Percentiles rank a stretch among this genome's conserved stretches.
Evolutionary conservation across 2,797 vertebrate genomes (phyloP).

Genomic region (Lepus oiostolus): DNA sequence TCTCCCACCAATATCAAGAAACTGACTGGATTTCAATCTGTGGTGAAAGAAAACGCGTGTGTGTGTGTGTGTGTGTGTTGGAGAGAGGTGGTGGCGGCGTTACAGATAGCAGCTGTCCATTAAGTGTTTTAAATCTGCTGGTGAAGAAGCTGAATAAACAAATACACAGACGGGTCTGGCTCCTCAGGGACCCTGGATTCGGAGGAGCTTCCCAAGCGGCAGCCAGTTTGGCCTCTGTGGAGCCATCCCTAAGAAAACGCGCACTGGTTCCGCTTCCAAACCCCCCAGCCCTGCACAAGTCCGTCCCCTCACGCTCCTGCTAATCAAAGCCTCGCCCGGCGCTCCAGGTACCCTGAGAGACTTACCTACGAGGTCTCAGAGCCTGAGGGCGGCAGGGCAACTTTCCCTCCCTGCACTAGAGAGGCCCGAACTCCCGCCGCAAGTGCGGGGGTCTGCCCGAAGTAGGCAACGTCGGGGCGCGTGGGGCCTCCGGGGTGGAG

Average conservation of each 20-base stretch:
- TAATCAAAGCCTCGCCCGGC: background rate
- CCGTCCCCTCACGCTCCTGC: background rate
- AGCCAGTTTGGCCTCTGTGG: background rate
- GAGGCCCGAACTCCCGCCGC: background rate
- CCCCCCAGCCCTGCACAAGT: background rate
- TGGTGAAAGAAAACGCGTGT: background rate
- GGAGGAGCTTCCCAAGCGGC: background rate
- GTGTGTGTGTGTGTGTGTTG: too few species aligned
- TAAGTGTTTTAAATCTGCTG: conserved; percentile 72
- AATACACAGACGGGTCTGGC: conserved; percentile 64
- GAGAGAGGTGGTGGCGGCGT: background rate
- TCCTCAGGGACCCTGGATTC: conserved; percentile 46
- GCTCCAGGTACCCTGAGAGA: conserved; percentile 26
- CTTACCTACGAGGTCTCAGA: conserved; percentile 25
- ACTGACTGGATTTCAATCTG: conserved; percentile 66
- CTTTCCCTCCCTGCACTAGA: conserved; percentile 60
- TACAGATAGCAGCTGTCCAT: conserved; percentile 71
- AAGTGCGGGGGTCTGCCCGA: background rate
- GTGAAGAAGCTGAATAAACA: conserved; percentile 76
- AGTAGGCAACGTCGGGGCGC: background rate
- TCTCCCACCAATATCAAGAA: conserved; percentile 14
- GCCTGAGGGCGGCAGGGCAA: conserved; percentile 73
- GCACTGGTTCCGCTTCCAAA: background rate
- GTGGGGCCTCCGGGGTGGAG: background rate
- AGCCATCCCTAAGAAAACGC: background rate